These are phyloP conservation scores for Motacilla alba DNA, from an alignment of 2,113 vertebrate species.

Conservation along the genomic window DNA sequence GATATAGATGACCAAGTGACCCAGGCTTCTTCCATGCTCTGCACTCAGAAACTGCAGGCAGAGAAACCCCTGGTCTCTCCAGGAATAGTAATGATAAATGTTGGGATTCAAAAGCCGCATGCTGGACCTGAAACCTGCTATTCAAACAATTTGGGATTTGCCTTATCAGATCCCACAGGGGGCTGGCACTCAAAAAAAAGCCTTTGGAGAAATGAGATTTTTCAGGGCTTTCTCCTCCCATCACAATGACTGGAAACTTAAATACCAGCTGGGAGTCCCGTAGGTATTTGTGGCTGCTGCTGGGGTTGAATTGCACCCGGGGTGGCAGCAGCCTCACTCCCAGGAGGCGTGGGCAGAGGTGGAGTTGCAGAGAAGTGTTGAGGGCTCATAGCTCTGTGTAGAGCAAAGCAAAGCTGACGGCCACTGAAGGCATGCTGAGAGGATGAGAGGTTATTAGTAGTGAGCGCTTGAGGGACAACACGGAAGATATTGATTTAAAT, in stretches of 20 bases:
- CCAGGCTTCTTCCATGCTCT: background rate
- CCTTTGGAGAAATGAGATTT: background rate
- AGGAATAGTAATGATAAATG: background rate
- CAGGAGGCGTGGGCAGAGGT: background rate
- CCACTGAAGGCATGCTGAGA: background rate
- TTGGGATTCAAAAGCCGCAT: background rate
- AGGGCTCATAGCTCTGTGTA: background rate
- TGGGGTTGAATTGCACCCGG: fast-evolving
- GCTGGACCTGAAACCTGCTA: background rate
- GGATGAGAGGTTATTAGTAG: background rate
- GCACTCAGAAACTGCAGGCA: fast-evolving
- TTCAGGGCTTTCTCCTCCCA: background rate
- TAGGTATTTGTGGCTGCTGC: background rate
- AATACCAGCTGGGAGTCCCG: background rate
- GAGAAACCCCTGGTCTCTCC: background rate
- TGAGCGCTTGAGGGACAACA: background rate
- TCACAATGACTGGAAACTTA: background rate
- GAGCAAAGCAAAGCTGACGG: background rate
- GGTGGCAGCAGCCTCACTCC: background rate
- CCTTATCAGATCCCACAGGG: background rate
- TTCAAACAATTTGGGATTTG: background rate
- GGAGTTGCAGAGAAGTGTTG: background rate
- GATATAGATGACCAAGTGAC: background rate
- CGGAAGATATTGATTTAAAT: background rate
- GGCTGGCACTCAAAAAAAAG: background rate